phyloP scores from a whole-genome alignment of 2,113 vertebrate genomes.

The Nesoenas mayeri region DNA sequence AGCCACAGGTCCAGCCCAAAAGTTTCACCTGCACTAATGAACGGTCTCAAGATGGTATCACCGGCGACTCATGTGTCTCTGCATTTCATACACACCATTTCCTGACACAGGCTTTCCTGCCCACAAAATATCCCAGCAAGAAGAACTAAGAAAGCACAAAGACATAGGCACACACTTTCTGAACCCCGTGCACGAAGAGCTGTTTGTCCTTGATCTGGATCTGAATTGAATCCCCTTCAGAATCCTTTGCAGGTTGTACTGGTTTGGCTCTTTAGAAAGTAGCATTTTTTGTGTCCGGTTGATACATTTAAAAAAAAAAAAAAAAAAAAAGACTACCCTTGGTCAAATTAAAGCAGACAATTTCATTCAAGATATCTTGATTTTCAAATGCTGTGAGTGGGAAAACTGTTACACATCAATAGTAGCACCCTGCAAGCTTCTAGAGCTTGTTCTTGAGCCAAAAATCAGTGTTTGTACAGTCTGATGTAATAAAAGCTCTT shows the following conservation, averaged over 20 bases:
- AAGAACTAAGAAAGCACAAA: neutral
- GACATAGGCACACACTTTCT: neutral
- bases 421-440: neutral
- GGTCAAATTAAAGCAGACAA: neutral
- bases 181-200: neutral
- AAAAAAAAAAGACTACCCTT: neutral
- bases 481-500: neutral
- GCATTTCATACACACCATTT: neutral
- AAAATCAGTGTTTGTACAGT: neutral
- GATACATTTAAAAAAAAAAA: neutral
- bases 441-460: neutral
- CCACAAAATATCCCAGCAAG: neutral
- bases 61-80: rapidly evolving
- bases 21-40: neutral
- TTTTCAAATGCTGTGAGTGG: neutral
- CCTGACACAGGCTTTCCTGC: neutral
- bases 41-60: neutral
- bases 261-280: neutral
- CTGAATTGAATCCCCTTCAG: neutral
- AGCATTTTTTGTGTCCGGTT: neutral
- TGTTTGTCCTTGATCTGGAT: neutral
- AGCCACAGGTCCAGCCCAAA: neutral
- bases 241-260: neutral
- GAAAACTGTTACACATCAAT: neutral
- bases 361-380: neutral